Percentiles rank a stretch among this genome's conserved stretches.
Evolutionary conservation across 2,797 vertebrate species (phyloP).

Genomic region (Podarcis lilfordi): DNA sequence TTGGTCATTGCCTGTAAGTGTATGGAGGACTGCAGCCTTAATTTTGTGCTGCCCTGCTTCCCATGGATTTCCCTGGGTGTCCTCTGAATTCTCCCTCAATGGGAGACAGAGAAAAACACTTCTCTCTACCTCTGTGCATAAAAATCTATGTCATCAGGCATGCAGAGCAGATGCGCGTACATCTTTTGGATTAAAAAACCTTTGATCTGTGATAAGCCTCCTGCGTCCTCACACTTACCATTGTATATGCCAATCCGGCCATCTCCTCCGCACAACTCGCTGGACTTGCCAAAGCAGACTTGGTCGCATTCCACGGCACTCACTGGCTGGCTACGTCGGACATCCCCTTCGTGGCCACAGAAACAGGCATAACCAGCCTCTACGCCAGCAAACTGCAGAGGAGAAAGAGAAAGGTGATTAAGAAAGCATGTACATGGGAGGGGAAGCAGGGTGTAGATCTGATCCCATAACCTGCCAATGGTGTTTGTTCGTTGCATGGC

Average conservation of each 20-base stretch:
- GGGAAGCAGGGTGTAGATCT: too few species aligned
- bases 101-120: background rate
- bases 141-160: background rate
- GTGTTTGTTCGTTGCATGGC: background rate
- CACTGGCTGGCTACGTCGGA: conserved; percentile 56
- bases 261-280: conserved; percentile 76
- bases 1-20: background rate
- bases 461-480: background rate
- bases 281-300: conserved; percentile 76
- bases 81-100: too few species aligned
- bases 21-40: background rate
- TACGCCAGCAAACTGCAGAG: conserved; percentile 72
- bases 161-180: background rate
- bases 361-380: conserved; percentile 80
- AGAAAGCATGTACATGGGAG: too few species aligned
- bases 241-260: conserved; percentile 75
- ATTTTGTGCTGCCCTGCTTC: background rate
- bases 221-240: conserved; percentile 55
- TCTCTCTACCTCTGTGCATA: background rate
- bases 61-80: background rate
- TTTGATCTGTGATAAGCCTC: background rate
- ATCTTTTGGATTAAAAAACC: background rate
- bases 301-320: conserved; percentile 76
- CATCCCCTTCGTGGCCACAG: conserved; percentile 73
- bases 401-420: background rate